phyloP scores from a whole-genome alignment of 2,888 invertebrate species.

The Halictus ligatus region DNA sequence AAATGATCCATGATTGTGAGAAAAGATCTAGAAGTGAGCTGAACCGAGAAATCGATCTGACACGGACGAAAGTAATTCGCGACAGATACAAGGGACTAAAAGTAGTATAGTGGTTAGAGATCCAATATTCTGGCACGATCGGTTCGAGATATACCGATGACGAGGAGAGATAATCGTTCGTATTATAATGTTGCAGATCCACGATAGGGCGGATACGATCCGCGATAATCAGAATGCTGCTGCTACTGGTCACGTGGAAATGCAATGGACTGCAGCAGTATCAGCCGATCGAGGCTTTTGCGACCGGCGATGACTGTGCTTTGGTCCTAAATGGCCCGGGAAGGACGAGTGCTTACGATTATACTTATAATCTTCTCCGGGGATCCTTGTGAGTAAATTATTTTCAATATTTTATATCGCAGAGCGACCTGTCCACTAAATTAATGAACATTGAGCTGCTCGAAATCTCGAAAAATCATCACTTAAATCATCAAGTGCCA shows the following conservation, averaged over 20 bases:
- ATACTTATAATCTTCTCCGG: slow-evolving; percentile 92
- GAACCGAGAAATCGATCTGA: not conserved
- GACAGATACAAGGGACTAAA: not conserved
- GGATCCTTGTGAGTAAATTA: slow-evolving; percentile 90
- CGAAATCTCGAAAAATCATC: no score
- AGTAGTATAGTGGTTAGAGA: not conserved
- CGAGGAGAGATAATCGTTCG: slow-evolving; percentile 36
- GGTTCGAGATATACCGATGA: slow-evolving; percentile 8
- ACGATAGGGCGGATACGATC: slow-evolving; percentile 69
- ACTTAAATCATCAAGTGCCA: no score
- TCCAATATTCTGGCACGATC: slow-evolving; percentile 27
- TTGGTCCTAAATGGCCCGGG: slow-evolving; percentile 91
- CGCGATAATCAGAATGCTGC: slow-evolving; percentile 65
- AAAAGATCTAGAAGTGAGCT: not conserved
- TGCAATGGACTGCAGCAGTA: slow-evolving; percentile 75
- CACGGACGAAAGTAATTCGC: not conserved
- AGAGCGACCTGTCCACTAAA: no score
- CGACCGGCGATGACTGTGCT: slow-evolving; percentile 89
- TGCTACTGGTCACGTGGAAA: slow-evolving; percentile 55
- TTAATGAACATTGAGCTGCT: no score
- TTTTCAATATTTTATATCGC: not conserved
- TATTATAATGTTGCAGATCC: slow-evolving; percentile 72
- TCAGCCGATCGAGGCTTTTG: slow-evolving; percentile 77
- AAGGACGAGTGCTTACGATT: slow-evolving; percentile 93
- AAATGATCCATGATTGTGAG: not conserved